phyloP scores from a whole-genome alignment of 1,140 invertebrate species.

The Drosophila kohkoa region DNA sequence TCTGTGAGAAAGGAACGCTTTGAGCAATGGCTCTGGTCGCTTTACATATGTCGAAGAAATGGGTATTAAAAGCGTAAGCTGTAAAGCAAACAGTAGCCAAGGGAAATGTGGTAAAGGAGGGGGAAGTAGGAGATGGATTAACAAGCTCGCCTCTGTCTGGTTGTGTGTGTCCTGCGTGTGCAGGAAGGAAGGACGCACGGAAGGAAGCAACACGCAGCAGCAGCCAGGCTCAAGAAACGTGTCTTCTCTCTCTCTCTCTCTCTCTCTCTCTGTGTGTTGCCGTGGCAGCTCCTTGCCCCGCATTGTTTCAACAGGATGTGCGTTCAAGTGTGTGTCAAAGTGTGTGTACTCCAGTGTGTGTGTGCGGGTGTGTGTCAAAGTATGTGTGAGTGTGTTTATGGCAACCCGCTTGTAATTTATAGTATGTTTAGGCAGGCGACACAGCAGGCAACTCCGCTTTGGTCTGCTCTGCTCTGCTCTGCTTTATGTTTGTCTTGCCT shows the following conservation, averaged over 20 bases:
- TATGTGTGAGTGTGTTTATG: slow-evolving; percentile 47
- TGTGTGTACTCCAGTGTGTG: not conserved
- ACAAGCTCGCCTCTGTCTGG: slow-evolving; percentile 18
- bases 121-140: slow-evolving; percentile 27
- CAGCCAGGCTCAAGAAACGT: slow-evolving; percentile 60
- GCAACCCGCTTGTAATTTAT: slow-evolving; percentile 63
- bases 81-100: slow-evolving; percentile 42
- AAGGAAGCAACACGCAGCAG: slow-evolving; percentile 61
- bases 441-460: slow-evolving; percentile 23
- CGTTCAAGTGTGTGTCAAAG: slow-evolving; percentile 30
- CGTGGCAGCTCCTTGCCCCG: slow-evolving; percentile 10
- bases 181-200: slow-evolving; percentile 51
- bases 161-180: not conserved
- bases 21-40: slow-evolving; percentile 43
- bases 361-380: slow-evolving; percentile 8
- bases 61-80: slow-evolving; percentile 54
- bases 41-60: slow-evolving; percentile 56
- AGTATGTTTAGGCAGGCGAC: slow-evolving; percentile 52
- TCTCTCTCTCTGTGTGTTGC: slow-evolving; percentile 20
- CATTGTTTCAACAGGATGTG: slow-evolving; percentile 62
- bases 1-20: slow-evolving; percentile 35
- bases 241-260: slow-evolving; percentile 24
- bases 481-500: slow-evolving; percentile 58
- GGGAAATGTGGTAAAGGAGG: not conserved
- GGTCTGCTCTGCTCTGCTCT: not conserved